A percentile compares a stretch with the other conserved stretches of the same genome.
phyloP scores from a whole-genome alignment of 2,113 vertebrate genomes.

The Charadrius vociferus region DNA sequence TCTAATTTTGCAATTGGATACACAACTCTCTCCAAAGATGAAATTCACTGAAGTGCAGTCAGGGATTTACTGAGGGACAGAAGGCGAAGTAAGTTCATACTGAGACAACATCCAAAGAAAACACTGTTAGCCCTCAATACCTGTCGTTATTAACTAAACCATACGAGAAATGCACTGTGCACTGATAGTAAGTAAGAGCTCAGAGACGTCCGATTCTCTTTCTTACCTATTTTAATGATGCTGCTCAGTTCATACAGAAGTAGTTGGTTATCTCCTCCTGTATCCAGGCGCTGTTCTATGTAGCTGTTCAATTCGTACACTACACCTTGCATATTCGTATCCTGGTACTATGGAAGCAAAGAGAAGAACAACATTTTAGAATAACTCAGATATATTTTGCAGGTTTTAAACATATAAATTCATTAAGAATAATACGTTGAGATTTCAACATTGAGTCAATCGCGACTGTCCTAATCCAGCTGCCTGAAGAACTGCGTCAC shows the following conservation, averaged over 20 bases:
- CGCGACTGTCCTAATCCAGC: not conserved
- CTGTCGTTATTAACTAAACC: not conserved
- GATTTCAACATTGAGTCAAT: not conserved
- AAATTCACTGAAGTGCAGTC: not conserved
- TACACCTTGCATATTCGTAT: constrained; percentile 96
- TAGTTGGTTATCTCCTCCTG: constrained; percentile 93
- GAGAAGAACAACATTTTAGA: not conserved
- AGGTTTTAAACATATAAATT: not conserved
- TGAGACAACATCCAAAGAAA: not conserved
- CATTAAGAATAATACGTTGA: not conserved
- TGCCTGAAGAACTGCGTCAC: not conserved
- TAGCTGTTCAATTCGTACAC: constrained; percentile 96
- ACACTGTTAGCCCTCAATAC: not conserved
- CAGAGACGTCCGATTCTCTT: not conserved
- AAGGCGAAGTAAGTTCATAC: not conserved
- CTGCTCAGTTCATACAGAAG: constrained; percentile 94
- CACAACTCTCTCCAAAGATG: not conserved
- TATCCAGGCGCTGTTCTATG: constrained; percentile 93
- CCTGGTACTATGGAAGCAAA: constrained; percentile 90
- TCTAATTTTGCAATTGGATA: not conserved
- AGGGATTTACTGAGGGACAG: not conserved
- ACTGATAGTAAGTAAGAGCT: not conserved
- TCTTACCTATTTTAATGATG: constrained; percentile 94
- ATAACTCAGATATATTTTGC: not conserved
- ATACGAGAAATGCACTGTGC: not conserved